Evolutionary conservation across 1,140 invertebrate species (phyloP), one percentile per base, ranked within the genome.

Genomic region (Psilanteris sp.): DNA sequence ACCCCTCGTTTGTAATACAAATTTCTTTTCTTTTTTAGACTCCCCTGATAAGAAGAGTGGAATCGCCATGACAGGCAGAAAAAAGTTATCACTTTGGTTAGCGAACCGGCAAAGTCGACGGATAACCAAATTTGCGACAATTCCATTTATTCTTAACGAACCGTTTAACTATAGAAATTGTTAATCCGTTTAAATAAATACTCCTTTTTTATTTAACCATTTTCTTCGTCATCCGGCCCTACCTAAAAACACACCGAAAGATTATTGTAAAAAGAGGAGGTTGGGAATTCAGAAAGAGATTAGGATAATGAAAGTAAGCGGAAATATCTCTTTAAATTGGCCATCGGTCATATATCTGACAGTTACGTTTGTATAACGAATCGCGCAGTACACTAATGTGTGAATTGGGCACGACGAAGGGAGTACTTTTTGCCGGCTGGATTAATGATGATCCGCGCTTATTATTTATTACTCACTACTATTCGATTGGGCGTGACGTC

Each of bases 401-500:
- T 44, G 37, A 66, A 54, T 46, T 31, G 4, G 6, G 7, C 9
- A 1, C 8, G 22, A 48, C 11, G 20, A 11, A 34, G 10, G 37
- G 46, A 37, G 29, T 18, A 11, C 13, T 31, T 20, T 37, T 39
- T 43, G 34, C 39, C n/a, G 26, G 24, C 29, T n/a, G 48, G 16
- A 52, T 43, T 68, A 68, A 59, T 36, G 44, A 59, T 3, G 18
- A 61, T 3, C 4, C 11, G 29, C 22, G 44, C 39, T 72, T 72
- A 61, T 61, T 55, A 76, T 62, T 73, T 67, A 71, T 73, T 80
- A 90, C 91, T 92, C 83, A 92, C 91, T 78, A 91, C 93, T 82
- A 94, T 92, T 78, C 93, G 89, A 78, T 93, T 93, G 66, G 90
- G 93, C 83, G 89, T 93, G 82, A 89, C 92, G 82, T 89, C 92